Evolutionary conservation across 2,888 invertebrate species (phyloP).

Genomic region (Metacarcinus magister): DNA sequence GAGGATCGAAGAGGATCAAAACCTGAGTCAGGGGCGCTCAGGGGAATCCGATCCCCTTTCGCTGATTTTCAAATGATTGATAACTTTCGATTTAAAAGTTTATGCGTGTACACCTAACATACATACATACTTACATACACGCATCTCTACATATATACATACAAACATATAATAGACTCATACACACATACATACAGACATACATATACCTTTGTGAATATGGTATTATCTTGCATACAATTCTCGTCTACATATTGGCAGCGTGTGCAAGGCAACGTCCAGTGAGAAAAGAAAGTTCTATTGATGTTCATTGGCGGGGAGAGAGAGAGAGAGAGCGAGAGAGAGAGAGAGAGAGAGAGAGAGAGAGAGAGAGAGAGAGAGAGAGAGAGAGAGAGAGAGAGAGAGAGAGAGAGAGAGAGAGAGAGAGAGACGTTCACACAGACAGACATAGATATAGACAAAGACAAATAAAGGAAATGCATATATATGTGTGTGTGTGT

Average conservation of each 20-base stretch:
- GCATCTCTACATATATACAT: background rate
- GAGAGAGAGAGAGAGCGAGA: slow-evolving; percentile 29
- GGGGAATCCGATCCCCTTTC: slow-evolving; percentile 69
- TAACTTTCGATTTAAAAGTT: slow-evolving; percentile 68
- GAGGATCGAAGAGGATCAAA: slow-evolving; percentile 80
- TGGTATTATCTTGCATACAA: too few relatives aligned
- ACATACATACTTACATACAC: background rate
- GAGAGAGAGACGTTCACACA: background rate
- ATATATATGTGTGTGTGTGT: background rate
- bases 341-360: slow-evolving; percentile 41
- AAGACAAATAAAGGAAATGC: slow-evolving; percentile 6
- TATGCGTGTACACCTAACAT: background rate
- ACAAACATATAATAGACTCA: background rate
- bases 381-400: background rate
- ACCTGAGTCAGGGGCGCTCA: slow-evolving; percentile 73
- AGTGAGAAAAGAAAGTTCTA: background rate
- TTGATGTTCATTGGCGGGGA: background rate
- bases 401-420: background rate
- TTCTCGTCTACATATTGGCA: too few relatives aligned
- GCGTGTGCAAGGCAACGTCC: background rate
- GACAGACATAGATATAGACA: background rate
- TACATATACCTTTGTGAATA: background rate
- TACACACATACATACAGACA: background rate
- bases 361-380: slow-evolving; percentile 15
- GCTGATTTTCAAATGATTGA: slow-evolving; percentile 72